Percentiles rank a stretch among this genome's conserved stretches.
Evolutionary conservation across 2,888 invertebrate genomes (phyloP).

Genomic region (Calameuta idolon): DNA sequence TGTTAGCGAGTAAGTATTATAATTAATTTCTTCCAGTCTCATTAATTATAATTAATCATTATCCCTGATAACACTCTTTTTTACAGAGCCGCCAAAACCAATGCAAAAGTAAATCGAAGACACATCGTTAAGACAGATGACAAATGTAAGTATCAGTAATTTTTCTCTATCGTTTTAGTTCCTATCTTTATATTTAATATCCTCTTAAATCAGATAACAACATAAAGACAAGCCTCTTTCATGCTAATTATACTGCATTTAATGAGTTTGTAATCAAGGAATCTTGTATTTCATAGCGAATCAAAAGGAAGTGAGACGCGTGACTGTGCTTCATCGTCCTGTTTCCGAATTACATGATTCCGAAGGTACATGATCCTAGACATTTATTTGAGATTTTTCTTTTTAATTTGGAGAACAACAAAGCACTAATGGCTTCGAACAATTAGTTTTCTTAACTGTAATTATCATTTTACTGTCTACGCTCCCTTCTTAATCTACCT

Average conservation of each 20-base stretch:
- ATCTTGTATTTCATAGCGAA: conserved; percentile 34
- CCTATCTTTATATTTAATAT: not conserved
- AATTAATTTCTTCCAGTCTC: not conserved
- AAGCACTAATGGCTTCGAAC: not conserved
- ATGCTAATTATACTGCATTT: not conserved
- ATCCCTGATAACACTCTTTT: not conserved
- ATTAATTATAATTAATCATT: not conserved
- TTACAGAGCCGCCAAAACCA: conserved; percentile 56
- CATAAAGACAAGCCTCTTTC: not conserved
- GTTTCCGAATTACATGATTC: conserved; percentile 54
- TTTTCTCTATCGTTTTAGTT: not conserved
- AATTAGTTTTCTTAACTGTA: not conserved
- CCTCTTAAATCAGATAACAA: not conserved
- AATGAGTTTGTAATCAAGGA: conserved; percentile 1
- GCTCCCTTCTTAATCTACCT: not conserved
- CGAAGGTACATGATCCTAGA: conserved; percentile 43
- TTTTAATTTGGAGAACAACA: not conserved
- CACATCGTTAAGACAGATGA: conserved; percentile 54
- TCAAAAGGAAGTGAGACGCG: conserved; percentile 56
- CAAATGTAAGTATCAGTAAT: conserved; percentile 48
- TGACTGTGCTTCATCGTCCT: conserved; percentile 55
- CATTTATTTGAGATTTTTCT: not conserved
- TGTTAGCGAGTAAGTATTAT: conserved; percentile 66
- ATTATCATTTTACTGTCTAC: not conserved
- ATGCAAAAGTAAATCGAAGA: conserved; percentile 55